These are phyloP conservation scores for Piscicola geometra DNA, from an alignment of 2,888 invertebrate species.

Conservation along the genomic window DNA sequence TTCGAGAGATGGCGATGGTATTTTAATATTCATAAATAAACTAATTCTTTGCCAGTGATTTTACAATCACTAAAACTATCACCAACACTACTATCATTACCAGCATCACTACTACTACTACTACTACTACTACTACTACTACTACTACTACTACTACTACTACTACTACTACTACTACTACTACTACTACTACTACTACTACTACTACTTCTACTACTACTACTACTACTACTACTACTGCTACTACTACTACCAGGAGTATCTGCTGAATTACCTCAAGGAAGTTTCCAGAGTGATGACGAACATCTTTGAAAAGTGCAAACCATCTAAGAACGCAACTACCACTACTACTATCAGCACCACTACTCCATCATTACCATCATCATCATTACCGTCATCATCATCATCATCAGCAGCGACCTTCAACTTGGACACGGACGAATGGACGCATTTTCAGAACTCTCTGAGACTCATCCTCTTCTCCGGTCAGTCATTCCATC, in stretches of 20 bases:
- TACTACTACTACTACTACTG: slow-evolving; percentile 26
- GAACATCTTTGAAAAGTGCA: slow-evolving; percentile 60
- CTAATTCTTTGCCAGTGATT: not conserved
- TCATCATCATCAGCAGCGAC: slow-evolving; percentile 16
- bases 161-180: slow-evolving; percentile 12
- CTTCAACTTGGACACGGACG: slow-evolving; percentile 47
- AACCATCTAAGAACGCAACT: slow-evolving; percentile 40
- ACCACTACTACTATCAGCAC: no score
- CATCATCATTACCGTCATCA: no score
- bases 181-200: slow-evolving; percentile 12
- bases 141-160: slow-evolving; percentile 12
- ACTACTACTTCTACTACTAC: slow-evolving; percentile 22
- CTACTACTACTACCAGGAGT: slow-evolving; percentile 55
- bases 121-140: slow-evolving; percentile 12
- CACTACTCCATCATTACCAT: no score
- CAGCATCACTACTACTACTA: no score
- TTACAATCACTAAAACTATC: no score
- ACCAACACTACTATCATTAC: no score
- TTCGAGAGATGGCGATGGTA: no score
- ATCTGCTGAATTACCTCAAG: slow-evolving; percentile 65
- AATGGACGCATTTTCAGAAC: slow-evolving; percentile 56
- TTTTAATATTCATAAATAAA: no score
- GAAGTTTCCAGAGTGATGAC: slow-evolving; percentile 65
- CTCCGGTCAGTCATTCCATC: slow-evolving; percentile 46
- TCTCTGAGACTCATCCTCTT: slow-evolving; percentile 55